Evolutionary conservation across 2,797 vertebrate species (phyloP), one percentile per base, ranked within the genome.

Genomic region (Decapterus maruadsi): DNA sequence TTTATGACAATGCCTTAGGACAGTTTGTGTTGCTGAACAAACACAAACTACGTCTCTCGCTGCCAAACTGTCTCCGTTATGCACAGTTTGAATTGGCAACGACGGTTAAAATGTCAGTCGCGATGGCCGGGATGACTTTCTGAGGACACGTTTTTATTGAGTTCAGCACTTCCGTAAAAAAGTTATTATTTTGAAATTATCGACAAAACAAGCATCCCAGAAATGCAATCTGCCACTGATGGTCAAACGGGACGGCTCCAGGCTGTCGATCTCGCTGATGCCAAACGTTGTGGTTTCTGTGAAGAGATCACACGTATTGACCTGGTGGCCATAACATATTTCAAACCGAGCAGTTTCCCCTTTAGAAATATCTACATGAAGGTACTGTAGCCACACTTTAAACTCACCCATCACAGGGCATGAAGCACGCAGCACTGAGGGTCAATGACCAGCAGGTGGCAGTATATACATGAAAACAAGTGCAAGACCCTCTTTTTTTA

Each of bases 361-460:
- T 80, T 66, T 63, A 58, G 75, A 85, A 36, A 8, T 8, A 54
- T 59, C 11, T 36, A 62, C 17, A 34, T 46, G 67, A 61, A 31
- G 58, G 43, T 55, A n/a, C n/a, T n/a, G n/a, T n/a, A 26, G 36
- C 34, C 34, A 65, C 19, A 45, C 16, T 71, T 79, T 46, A 22
- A 76, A 70, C 72, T 61, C 11, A 58, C 67, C 50, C 54, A 31
- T 38, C 36, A 51, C 38, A 40, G 58, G 29, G 51, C 12, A 31
- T 45, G 13, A 74, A 60, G 77, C 72, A 67, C 71, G 68, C 63
- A 76, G 62, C 66, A 40, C 38, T 75, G 65, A 20, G 34, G 31
- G 55, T 48, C 48, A 31, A 8, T 9, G 3, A 69, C 91, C 92
- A 94, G 79, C 85, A 93, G 91, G 87, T 45, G 92, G 92, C 93